Evolutionary conservation across 2,797 vertebrate species (phyloP), one percentile per base, ranked within the genome.

Genomic region (Premnoplex brunnescens): DNA sequence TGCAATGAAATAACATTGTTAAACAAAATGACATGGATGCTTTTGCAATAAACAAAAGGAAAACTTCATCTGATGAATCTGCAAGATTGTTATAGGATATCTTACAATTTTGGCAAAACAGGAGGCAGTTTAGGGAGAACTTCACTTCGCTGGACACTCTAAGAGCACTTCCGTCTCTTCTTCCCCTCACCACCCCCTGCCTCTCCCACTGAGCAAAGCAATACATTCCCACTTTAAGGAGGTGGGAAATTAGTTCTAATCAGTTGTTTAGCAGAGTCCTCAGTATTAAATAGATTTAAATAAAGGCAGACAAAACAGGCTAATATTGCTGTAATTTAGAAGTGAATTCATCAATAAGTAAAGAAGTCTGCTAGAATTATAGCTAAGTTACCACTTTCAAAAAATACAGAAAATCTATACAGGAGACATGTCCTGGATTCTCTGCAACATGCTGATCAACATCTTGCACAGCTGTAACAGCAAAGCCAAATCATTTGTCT

Each of bases 311-410:
- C 32, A 86, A 79, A 91, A 66, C 46, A 78, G 21, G 22, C 51
- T 78, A 71, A 14, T 78, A 75, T 34, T 55, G 81, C 26, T 58
- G 23, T 73, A 68, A 86, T 88, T 86, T 67, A 78, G 43, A 91
- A 75, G 17, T 17, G 5, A 78, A 84, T 89, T 78, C 4, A 78
- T 72, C 26, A 91, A 55, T 46, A 86, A 80, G 74, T 62, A 76
- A 86, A 58, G 32, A 74, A 92, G 46, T 75, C 83, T 81, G 51
- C 36, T 72, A 73, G 69, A 95, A 82, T 79, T 94, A 90, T 27
- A 75, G 69, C 39, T 68, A 52, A 85, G 36, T 46, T 81, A 41
- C 36, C 85, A 48, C 37, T 73, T 90, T 27, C 58, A 93, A 74
- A 80, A 84, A 49, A 54, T 18, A 9, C 43, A 21, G n/a, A 48